These are phyloP conservation scores for Minunthozetes semirufus DNA, from an alignment of 2,888 invertebrate species.

Conservation along the genomic window DNA sequence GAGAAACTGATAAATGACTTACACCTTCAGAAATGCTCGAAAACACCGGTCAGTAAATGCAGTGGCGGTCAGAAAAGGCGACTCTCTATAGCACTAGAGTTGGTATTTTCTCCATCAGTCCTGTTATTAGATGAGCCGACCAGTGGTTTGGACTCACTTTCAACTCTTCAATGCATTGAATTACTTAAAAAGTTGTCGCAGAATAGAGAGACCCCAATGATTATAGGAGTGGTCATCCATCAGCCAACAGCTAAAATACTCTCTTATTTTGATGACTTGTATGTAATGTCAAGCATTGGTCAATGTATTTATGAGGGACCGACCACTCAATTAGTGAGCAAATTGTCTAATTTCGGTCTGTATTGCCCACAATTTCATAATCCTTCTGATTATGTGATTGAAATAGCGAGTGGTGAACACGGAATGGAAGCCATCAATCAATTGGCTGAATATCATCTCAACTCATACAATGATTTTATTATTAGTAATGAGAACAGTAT, in stretches of 20 bases:
- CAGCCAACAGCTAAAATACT: constrained; percentile 81
- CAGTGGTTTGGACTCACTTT: constrained; percentile 80
- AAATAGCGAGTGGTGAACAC: constrained; percentile 82
- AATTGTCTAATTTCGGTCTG: constrained; percentile 70
- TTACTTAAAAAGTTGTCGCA: constrained; percentile 70
- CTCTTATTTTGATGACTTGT: constrained; percentile 79
- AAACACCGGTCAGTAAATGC: constrained; percentile 62
- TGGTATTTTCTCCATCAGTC: constrained; percentile 54
- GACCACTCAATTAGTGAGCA: constrained; percentile 74
- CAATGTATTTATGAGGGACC: constrained; percentile 86
- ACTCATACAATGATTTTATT: background rate
- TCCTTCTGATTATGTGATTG: constrained; percentile 90
- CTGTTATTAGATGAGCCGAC: constrained; percentile 45
- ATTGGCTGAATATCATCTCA: constrained; percentile 20
- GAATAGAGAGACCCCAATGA: constrained; percentile 61
- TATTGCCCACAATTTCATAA: constrained; percentile 79
- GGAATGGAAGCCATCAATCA: constrained; percentile 47
- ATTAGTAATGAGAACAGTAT: constrained; percentile 14
- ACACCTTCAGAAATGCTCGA: constrained; percentile 66
- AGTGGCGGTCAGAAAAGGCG: constrained; percentile 87
- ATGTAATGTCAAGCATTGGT: constrained; percentile 68
- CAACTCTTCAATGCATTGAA: constrained; percentile 73
- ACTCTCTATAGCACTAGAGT: constrained; percentile 78
- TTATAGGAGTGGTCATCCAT: constrained; percentile 80
- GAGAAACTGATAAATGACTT: constrained; percentile 77